Conservation (phyloP, 2,888 invertebrate species). For the Anticlea derivata region DNA sequence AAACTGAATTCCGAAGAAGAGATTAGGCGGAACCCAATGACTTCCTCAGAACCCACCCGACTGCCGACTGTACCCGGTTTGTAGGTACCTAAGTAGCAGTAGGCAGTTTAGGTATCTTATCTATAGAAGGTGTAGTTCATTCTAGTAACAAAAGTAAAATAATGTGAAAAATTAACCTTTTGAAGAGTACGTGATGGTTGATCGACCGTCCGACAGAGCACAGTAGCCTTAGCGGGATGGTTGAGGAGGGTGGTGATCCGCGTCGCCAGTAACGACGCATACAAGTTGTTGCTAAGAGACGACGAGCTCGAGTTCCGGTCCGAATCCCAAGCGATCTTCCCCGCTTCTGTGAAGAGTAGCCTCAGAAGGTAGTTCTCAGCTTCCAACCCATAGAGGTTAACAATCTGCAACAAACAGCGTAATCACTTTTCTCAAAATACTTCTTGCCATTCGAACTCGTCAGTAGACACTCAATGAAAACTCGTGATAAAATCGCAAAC, state of each 20-base stretch:
- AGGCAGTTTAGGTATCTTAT: no score
- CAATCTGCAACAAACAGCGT: slow-evolving; percentile 85
- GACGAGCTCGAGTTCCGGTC: slow-evolving; percentile 85
- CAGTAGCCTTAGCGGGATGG: slow-evolving; percentile 94
- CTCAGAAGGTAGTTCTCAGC: slow-evolving; percentile 98
- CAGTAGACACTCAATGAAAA: no score
- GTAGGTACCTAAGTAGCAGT: no score
- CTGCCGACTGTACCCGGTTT: no score
- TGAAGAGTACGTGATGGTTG: slow-evolving; percentile 89
- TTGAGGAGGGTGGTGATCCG: slow-evolving; percentile 88
- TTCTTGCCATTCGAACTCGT: no score
- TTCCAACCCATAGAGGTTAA: slow-evolving; percentile 96
- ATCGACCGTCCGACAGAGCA: slow-evolving; percentile 94
- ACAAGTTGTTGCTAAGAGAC: slow-evolving; percentile 88
- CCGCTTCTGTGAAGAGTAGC: slow-evolving; percentile 92
- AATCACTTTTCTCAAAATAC: no score
- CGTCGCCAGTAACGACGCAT: slow-evolving; percentile 84
- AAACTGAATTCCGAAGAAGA: no score
- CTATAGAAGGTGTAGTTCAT: no score
- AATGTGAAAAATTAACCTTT: slow-evolving; percentile 59
- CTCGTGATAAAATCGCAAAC: no score
- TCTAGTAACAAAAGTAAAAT: no score
- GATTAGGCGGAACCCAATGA: no score
- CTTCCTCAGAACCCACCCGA: no score
- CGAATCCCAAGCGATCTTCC: slow-evolving; percentile 89